Evolutionary conservation across 2,797 vertebrate genomes (phyloP), one percentile per base, ranked within the genome.

Genomic region (Coranthus polyacanthus): DNA sequence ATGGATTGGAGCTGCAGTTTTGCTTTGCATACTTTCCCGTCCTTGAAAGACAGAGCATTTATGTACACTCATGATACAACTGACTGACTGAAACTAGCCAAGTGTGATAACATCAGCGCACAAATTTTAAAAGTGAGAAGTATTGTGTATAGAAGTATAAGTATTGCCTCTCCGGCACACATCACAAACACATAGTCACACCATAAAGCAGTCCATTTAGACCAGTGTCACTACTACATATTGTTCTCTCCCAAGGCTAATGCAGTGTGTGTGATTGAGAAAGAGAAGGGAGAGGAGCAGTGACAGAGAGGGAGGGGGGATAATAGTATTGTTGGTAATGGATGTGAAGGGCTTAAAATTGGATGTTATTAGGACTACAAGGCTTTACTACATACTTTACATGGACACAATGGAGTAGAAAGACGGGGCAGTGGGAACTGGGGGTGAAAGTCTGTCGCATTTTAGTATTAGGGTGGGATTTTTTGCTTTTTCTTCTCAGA

Each of bases 331-430:
- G 80, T 88, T 90, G 80, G 73, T 91, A 92, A 93, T 93, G 91
- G 90, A 89, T 91, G 75, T 92, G 89, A 90, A 93, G 89, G 83
- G 89, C 83, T 75, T 85, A 71, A 90, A 92, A 92, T 92, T 88
- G 86, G 87, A 88, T 82, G 79, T 89, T 85, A 92, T 93, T 93
- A 91, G 90, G 86, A 86, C 68, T 87, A 86, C 85, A 90, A 88
- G 88, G 91, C 89, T 91, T 90, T 85, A 67, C 85, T 75, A 24
- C 70, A 47, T 78, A 83, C 78, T 87, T 87, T 88, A 84, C 76
- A 87, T 83, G 72, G 61, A 77, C 77, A 84, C 75, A 81, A 75
- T 81, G 56, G 77, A 72, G 67, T 42, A 61, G 68, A 83, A 15
- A 46, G 78, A 68, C 6, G n/a, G 66, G 59, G 45, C 46, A 37